Evolutionary conservation across 2,797 vertebrate genomes (phyloP), one percentile per base, ranked within the genome.

Genomic region (Alca torda): DNA sequence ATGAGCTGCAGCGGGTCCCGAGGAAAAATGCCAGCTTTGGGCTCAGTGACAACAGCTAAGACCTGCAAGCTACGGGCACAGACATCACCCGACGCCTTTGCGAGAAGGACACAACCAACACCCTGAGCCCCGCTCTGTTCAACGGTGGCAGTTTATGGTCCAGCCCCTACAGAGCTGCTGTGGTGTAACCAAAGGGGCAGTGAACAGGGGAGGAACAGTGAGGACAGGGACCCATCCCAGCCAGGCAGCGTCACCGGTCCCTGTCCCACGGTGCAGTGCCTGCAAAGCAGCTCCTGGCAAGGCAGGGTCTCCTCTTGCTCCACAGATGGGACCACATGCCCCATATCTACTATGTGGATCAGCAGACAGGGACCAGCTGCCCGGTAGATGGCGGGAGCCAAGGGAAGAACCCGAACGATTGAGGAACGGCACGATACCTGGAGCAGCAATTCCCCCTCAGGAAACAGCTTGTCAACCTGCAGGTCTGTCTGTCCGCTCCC

Each of bases 381-480:
- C 41, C 2, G 5, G 19, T 1, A 1, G 63, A 25, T 16, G 16
- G 11, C 1, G 2, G 61, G 31, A 94, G 24, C 23, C 35, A 25
- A 67, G 20, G n/a, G 26, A 56, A 26, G 17, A 57, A 11, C 37
- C 41, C 28, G 14, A 56, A 20, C 2, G 12, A 21, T 35, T 5
- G 13, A 78, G 53, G 8, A 45, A 31, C 0, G 1, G 50, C 25
- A 72, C 1, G 0, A 15, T 94, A 97, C 96, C 96, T 96, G 95
- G 21, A 96, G 97, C 79, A 97, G 92, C 75, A 97, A 50, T 10
- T 97, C 72, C 20, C 95, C 96, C 64, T 97, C 96, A 35, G 94
- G 83, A 79, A 97, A 72, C 10, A 64, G 51, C 37, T 5, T 23
- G 46, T 81, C 4, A n/a, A 57, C 46, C 45, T 85, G 75, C 0